A percentile compares a stretch with the other conserved stretches of the same genome.
These are phyloP conservation scores for Istiophorus platypterus DNA, from an alignment of 2,113 vertebrate genomes.

Conservation along the genomic window DNA sequence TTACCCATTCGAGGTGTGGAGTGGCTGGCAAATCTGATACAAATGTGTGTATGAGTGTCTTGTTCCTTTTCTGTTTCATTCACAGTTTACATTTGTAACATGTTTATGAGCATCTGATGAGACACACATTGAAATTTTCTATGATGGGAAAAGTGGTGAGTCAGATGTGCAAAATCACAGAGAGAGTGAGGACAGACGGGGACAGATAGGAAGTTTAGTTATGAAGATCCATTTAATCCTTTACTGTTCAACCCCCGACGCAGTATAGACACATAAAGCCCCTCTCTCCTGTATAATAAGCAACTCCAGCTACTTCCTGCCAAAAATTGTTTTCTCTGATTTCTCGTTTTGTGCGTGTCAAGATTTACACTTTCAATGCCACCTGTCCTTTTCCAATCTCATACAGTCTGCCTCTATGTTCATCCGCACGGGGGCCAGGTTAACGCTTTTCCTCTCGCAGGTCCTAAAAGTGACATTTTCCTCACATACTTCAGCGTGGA, in stretches of 20 bases:
- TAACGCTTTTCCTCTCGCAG: neutral
- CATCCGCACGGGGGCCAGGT: constrained; percentile 24
- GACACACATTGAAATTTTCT: neutral
- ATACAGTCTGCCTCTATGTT: constrained; percentile 17
- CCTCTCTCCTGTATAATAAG: constrained; percentile 37
- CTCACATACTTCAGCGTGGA: neutral
- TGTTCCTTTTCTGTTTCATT: constrained; percentile 6
- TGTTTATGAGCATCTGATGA: neutral
- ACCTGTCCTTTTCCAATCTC: constrained; percentile 28
- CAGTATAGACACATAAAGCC: constrained; percentile 23
- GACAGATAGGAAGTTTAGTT: constrained; percentile 4
- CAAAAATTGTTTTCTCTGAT: constrained; percentile 28
- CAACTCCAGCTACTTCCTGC: constrained; percentile 15
- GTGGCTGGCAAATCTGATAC: constrained; percentile 15
- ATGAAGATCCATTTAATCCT: constrained; percentile 6
- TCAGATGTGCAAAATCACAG: neutral
- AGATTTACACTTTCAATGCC: constrained; percentile 28
- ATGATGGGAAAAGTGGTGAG: constrained; percentile 7
- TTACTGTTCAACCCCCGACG: constrained; percentile 5
- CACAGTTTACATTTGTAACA: neutral
- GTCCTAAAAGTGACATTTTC: constrained; percentile 34
- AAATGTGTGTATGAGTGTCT: neutral
- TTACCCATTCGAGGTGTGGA: constrained; percentile 2
- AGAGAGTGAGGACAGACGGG: neutral
- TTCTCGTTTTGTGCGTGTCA: constrained; percentile 34